A percentile compares a stretch with the other conserved stretches of the same genome.
Conservation (phyloP, 2,113 vertebrate species). For the Hystrix cristata region DNA sequence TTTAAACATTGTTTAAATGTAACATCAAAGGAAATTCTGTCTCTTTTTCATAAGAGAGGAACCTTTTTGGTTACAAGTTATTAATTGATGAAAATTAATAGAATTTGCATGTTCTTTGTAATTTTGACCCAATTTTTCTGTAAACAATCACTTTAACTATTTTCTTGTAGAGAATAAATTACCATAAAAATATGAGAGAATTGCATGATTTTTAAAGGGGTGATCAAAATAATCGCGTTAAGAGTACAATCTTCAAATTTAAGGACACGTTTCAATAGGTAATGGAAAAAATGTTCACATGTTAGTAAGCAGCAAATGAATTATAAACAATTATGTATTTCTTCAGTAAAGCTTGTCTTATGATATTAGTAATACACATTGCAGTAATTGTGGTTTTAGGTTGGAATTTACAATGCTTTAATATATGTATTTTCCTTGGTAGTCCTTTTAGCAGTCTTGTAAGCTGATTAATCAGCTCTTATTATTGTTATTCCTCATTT, state of each 20-base stretch:
- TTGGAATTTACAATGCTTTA: not conserved
- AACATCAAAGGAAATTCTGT: constrained; percentile 14
- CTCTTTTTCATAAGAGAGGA: constrained; percentile 6
- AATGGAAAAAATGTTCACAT: not conserved
- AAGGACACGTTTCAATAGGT: constrained; percentile 18
- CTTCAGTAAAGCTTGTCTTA: not conserved
- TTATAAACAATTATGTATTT: constrained; percentile 19
- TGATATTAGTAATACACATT: not conserved
- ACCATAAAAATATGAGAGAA: not conserved
- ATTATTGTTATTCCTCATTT: constrained; percentile 1
- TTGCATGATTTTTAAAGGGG: constrained; percentile 49
- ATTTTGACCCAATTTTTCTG: constrained; percentile 34
- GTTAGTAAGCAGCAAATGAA: constrained; percentile 6
- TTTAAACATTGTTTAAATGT: constrained; percentile 52
- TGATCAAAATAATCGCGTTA: not conserved
- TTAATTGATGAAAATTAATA: constrained; percentile 26
- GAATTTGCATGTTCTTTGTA: constrained; percentile 28
- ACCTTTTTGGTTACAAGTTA: constrained; percentile 19
- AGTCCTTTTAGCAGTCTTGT: not conserved
- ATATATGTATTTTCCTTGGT: not conserved
- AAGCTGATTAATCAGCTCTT: not conserved
- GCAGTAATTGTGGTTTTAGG: not conserved
- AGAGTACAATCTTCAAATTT: constrained; percentile 40
- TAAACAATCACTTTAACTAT: not conserved
- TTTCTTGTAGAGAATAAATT: constrained; percentile 30